These are phyloP conservation scores for Operophtera brumata DNA, from an alignment of 2,888 invertebrate genomes.

Conservation along the genomic window DNA sequence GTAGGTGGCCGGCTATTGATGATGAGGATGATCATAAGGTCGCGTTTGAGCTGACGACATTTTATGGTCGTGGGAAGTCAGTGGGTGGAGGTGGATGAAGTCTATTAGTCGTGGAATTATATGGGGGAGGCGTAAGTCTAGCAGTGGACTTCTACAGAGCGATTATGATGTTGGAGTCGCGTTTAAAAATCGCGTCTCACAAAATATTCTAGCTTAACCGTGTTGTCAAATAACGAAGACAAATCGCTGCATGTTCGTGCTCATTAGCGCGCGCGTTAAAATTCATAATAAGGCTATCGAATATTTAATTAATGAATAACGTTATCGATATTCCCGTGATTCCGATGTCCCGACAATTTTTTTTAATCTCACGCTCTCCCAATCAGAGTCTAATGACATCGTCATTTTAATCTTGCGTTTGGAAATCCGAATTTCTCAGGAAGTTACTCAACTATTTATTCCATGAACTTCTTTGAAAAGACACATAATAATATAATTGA, in stretches of 20 bases:
- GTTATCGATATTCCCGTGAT: constrained; percentile 48
- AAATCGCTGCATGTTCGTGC: constrained; percentile 58
- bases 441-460: too few relatives aligned
- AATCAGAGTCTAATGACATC: constrained; percentile 25
- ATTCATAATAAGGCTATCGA: constrained; percentile 70
- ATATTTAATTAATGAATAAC: constrained; percentile 73
- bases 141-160: too few relatives aligned
- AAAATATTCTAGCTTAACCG: constrained; percentile 36
- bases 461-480: too few relatives aligned
- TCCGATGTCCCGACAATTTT: constrained; percentile 35
- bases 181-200: constrained; percentile 12
- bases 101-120: too few relatives aligned
- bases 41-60: too few relatives aligned
- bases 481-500: too few relatives aligned
- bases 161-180: neutral
- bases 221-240: constrained; percentile 65
- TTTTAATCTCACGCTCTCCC: constrained; percentile 39
- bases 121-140: too few relatives aligned
- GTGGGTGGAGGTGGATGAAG: too few relatives aligned
- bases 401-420: constrained; percentile 5
- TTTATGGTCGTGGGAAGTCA: too few relatives aligned
- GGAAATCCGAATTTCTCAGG: neutral
- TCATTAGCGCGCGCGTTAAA: constrained; percentile 70
- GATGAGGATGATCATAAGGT: too few relatives aligned
- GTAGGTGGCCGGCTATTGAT: too few relatives aligned